These are phyloP conservation scores for Chiloscyllium punctatum DNA, from an alignment of 2,797 vertebrate genomes.

Conservation along the genomic window DNA sequence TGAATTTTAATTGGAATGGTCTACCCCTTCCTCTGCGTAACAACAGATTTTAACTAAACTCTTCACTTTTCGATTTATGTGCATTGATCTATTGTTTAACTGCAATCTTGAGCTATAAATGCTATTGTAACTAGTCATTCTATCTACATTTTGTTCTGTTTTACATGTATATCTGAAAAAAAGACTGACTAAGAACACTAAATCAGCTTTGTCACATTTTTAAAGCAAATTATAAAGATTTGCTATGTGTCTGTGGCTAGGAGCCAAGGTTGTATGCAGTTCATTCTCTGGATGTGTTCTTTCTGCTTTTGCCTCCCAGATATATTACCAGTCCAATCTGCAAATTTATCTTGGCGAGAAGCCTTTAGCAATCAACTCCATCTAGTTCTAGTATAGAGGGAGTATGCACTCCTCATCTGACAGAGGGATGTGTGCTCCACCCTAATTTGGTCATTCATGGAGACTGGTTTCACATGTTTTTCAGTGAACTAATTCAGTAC, in stretches of 20 bases:
- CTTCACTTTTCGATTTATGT: neutral
- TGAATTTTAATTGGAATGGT: neutral
- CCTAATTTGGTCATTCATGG: neutral
- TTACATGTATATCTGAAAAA: neutral
- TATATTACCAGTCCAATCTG: neutral
- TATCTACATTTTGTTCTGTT: slow-evolving; percentile 2
- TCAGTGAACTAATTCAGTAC: neutral
- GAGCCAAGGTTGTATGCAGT: neutral
- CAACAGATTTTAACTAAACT: neutral
- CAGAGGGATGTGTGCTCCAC: neutral
- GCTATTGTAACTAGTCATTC: neutral
- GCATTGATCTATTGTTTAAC: neutral
- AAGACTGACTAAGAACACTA: neutral
- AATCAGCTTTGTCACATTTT: neutral
- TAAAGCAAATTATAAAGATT: neutral
- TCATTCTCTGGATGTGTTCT: neutral
- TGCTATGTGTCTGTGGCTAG: neutral
- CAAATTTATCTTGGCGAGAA: neutral
- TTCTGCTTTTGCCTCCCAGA: neutral
- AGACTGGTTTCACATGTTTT: neutral
- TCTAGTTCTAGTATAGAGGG: no score
- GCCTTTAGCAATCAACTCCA: neutral
- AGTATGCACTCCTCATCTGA: neutral
- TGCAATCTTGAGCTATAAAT: neutral
- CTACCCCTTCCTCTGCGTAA: neutral